These are phyloP conservation scores for Serranus cabrilla DNA, from an alignment of 2,797 vertebrate genomes.

Conservation along the genomic window DNA sequence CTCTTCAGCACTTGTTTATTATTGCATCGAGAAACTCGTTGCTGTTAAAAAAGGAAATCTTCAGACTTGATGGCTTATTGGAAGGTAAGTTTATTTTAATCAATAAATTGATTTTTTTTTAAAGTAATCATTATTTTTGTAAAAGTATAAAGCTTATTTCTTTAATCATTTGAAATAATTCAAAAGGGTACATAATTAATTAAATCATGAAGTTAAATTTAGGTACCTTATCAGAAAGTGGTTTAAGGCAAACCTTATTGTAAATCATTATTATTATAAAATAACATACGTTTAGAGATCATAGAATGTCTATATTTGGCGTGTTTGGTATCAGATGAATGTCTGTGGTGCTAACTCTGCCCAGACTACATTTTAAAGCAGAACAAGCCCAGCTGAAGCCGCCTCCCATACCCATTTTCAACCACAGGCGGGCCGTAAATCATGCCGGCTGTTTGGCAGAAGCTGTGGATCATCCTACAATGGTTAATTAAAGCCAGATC, in stretches of 20 bases:
- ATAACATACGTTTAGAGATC: not conserved
- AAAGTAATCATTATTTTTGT: not conserved
- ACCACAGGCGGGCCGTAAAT: conserved; percentile 58
- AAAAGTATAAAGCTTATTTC: no score
- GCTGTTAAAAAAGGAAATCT: no score
- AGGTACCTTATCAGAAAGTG: not conserved
- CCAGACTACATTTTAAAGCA: not conserved
- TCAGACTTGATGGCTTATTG: no score
- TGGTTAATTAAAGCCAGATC: conserved; percentile 72
- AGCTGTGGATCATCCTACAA: conserved; percentile 64
- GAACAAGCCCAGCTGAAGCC: conserved; percentile 12
- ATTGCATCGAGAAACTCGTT: no score
- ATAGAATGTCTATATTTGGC: not conserved
- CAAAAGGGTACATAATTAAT: not conserved
- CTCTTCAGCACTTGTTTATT: no score
- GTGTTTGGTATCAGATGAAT: not conserved
- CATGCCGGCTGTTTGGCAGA: conserved; percentile 56
- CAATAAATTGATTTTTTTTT: not conserved
- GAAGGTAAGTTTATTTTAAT: no score
- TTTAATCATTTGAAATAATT: not conserved
- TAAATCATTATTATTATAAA: no score
- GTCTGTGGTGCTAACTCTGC: not conserved
- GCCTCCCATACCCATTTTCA: conserved; percentile 19
- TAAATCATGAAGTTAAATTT: no score
- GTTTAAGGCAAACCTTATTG: not conserved